phyloP scores from a whole-genome alignment of 2,888 invertebrate genomes.

The Synergus itoensis region DNA sequence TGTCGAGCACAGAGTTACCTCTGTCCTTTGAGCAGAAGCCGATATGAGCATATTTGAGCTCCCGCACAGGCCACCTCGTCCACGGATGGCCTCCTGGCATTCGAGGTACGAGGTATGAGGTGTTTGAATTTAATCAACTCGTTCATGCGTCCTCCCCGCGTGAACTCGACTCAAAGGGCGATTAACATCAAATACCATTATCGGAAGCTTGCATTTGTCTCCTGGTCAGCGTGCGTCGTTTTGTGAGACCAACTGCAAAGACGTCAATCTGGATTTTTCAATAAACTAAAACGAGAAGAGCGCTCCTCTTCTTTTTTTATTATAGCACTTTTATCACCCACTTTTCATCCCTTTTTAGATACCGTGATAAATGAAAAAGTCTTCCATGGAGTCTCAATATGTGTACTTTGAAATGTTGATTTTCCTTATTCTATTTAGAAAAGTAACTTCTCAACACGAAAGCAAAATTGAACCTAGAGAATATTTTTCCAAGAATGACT shows the following conservation, averaged over 20 bases:
- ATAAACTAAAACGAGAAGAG: neutral
- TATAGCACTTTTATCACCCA: too few relatives aligned
- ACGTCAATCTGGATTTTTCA: neutral
- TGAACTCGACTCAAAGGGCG: constrained; percentile 68
- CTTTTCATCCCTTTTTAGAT: too few relatives aligned
- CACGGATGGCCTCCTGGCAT: constrained; percentile 68
- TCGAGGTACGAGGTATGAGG: constrained; percentile 72
- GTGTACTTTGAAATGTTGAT: too few relatives aligned
- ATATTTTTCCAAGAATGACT: too few relatives aligned
- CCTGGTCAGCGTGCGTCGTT: neutral
- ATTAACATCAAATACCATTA: constrained; percentile 76
- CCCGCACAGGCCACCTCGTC: constrained; percentile 62
- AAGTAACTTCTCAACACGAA: too few relatives aligned
- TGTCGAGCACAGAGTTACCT: constrained; percentile 68
- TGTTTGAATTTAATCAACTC: constrained; percentile 78
- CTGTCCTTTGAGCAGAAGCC: constrained; percentile 68
- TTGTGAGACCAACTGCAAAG: neutral
- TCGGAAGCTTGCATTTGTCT: constrained; percentile 50
- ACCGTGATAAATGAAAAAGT: too few relatives aligned
- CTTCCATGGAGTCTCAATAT: too few relatives aligned
- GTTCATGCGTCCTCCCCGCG: constrained; percentile 72
- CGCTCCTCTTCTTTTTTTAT: too few relatives aligned
- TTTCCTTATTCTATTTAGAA: too few relatives aligned
- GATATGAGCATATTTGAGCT: constrained; percentile 77
- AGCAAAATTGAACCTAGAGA: too few relatives aligned